phyloP scores from a whole-genome alignment of 2,113 vertebrate species.

The Lanius ludovicianus region DNA sequence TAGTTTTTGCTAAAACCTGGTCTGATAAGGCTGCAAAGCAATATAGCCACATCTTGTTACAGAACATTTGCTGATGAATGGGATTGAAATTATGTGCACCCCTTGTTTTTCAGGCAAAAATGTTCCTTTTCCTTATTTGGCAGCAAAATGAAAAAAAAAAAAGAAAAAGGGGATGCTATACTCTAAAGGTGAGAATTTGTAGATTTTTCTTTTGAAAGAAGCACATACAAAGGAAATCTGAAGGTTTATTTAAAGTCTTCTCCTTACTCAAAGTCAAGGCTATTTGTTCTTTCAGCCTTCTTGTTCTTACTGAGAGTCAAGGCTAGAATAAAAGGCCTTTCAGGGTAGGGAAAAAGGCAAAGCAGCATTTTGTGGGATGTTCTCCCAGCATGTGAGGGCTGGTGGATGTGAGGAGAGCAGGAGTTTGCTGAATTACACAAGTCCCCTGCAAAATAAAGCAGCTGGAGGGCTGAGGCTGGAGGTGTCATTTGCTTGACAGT shows the following conservation, averaged over 20 bases:
- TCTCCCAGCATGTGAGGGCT: neutral
- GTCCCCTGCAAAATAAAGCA: neutral
- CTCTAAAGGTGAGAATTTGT: neutral
- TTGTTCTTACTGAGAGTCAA: neutral
- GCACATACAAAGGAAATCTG: neutral
- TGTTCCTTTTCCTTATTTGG: neutral
- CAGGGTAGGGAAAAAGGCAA: neutral
- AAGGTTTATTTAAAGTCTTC: neutral
- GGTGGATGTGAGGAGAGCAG: neutral
- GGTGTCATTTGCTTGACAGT: neutral
- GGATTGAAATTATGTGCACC: neutral
- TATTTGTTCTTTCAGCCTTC: neutral
- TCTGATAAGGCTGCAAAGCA: neutral
- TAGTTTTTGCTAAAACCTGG: neutral
- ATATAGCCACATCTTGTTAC: neutral
- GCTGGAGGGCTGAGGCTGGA: neutral
- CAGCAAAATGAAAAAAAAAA: neutral
- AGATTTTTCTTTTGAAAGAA: neutral
- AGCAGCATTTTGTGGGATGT: neutral
- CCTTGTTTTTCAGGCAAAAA: neutral
- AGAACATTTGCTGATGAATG: neutral
- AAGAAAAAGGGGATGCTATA: neutral
- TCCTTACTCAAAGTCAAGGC: neutral
- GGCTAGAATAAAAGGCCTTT: neutral
- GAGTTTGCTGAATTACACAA: neutral